Evolutionary conservation across 64 coral and sea anemone species (phyloP).

Genomic region (Dendrophyllia cribrosa): DNA sequence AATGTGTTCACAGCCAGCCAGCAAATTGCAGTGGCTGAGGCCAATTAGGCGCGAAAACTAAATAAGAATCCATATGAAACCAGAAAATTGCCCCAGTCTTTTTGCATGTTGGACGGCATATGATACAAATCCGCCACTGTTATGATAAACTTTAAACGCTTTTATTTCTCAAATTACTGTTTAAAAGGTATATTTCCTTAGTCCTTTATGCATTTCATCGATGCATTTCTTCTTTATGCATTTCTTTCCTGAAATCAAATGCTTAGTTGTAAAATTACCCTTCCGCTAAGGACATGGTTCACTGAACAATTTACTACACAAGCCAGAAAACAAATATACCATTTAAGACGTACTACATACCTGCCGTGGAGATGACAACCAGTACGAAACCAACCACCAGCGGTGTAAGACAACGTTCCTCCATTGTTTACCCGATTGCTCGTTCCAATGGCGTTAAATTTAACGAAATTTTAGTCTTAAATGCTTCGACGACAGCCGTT

Average conservation of each 20-base stretch:
- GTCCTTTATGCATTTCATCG: too few species aligned
- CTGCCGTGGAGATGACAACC: background rate
- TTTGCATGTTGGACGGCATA: too few species aligned
- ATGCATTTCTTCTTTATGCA: too few species aligned
- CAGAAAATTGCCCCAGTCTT: too few species aligned
- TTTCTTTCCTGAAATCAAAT: background rate
- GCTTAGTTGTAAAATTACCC: background rate
- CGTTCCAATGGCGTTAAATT: background rate
- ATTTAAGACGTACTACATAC: background rate
- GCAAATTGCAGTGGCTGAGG: too few species aligned
- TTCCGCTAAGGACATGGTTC: background rate
- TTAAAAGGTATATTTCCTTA: too few species aligned
- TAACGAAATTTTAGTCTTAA: background rate
- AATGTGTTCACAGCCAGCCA: too few species aligned
- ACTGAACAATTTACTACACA: constrained; percentile 5
- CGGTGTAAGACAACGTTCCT: background rate
- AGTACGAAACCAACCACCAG: constrained; percentile 6
- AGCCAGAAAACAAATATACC: constrained; percentile 21
- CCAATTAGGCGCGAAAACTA: too few species aligned
- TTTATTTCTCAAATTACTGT: too few species aligned
- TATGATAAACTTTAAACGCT: too few species aligned
- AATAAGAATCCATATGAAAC: too few species aligned
- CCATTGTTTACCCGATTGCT: background rate
- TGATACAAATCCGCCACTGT: too few species aligned
- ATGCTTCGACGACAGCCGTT: background rate